Base-by-base conservation (phyloP, 2,888 invertebrate species). In the Pseudolycoriella hygida region DNA sequence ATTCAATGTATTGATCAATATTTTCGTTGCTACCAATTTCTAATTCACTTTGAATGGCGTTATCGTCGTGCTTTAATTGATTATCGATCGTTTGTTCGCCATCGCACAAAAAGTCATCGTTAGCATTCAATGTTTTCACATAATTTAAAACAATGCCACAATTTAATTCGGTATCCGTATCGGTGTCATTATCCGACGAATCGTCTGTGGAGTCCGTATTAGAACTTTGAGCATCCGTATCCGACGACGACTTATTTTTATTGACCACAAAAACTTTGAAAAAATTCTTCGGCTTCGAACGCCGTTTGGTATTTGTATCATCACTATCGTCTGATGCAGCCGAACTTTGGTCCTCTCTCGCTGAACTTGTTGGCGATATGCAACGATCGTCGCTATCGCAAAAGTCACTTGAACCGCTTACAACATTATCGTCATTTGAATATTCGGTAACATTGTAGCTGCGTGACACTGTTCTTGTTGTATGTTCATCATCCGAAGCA, bases 261-360 rank as follows among this genome's bases (percentile, higher is more conserved):
- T 80, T 80, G 17, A 80, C 77, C 1, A 79, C 73, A 56, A 79
- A 79, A 15, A 80, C 76, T 46, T 77, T 71, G 31, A 76, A 76
- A 56, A 80, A 80, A 34, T 66, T 60, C 44, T 67, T 67, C 10
- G 62, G 55, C 50, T 69, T 69, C 11, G 68, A 62, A 43, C 68
- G 66, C 1, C 56, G 69, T 65, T 59, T 76, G 57, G 60, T 75
- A 56, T 59, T 74, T 51, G 69, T 70, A 51, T 71, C 71, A 53
- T 71, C 69, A 15, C 66, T 68, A 51, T 71, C 70, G 2, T 62
- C 61, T 20, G 61, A 61, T 8, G 57, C 59, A 4, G 61, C 59
- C 3, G 62, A 61, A 20, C 45, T 45, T 43, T 6, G 44, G 52
- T 69, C 69, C 46, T 69, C 70, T 39, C 67, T 66, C 1, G 70